Evolutionary conservation across 2,113 vertebrate genomes (phyloP), one percentile per base, ranked within the genome.

Genomic region (Megalops atlanticus): DNA sequence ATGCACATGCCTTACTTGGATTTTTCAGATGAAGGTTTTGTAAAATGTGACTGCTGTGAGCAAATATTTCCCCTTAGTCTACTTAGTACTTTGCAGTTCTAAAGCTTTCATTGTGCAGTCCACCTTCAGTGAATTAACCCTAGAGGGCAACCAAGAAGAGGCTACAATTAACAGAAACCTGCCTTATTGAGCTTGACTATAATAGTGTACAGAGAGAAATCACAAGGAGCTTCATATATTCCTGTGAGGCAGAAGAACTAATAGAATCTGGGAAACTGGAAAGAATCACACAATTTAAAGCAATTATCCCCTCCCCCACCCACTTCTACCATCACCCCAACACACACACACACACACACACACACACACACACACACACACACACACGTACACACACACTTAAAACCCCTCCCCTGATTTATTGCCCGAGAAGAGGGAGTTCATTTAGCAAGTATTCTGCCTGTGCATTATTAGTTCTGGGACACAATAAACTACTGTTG

Each of bases 401-500:
- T 54, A 54, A 54, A 38, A 24, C 41, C 70, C 31, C 21, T 40
- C 52, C 33, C 41, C 33, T 71, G 68, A 79, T 49, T 41, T 79
- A 47, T 49, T 10, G 78, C 68, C 78, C 36, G 41, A 72, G 78
- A 79, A 68, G 40, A 79, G 16, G 49, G 70, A 80, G 69, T 74
- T 74, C 54, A 80, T 80, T 80, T 80, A 40, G 68, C 24, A 73
- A 80, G 79, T 52, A 82, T 82, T 80, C 82, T 83, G 82, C 81
- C 80, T 80, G 74, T 75, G 36, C 43, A 79, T 86, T 88, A 88
- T 86, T 88, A 86, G 85, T 83, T 86, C 81, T 85, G 87, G 84
- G 87, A 86, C 82, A 84, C 77, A 81, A 78, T 80, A 84, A 84
- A 79, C 76, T 78, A 81, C 85, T 79, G 69, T 54, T 76, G 84